Base-by-base conservation (phyloP, 2,113 vertebrate species). In the Columba janthina region DNA sequence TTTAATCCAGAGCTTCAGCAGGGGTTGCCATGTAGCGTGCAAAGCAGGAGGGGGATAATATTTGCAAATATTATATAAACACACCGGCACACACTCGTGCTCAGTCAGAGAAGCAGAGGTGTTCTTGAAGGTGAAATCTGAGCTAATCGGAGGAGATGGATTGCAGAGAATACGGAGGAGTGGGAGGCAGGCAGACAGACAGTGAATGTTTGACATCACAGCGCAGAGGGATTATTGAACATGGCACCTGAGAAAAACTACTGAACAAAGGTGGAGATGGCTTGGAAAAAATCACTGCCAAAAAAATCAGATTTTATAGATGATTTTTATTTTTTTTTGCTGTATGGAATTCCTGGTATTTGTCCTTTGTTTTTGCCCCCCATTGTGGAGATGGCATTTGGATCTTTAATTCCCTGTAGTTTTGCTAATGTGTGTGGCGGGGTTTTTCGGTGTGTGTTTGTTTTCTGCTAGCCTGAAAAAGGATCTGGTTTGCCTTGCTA, bases 121-220 rank as follows among this genome's bases (percentile, higher is more conserved):
- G 88, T 87, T 95, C 79, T 83, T 95, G 81, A 95, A 95, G 94
- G 95, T 96, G 93, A 97, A 97, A 84, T 96, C 93, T 80, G 62
- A 88, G 95, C 94, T 97, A 97, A 97, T 97, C 95, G 94, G 92
- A 90, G 84, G 93, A 96, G 97, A 97, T 93, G 85, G 87, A 96
- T 97, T 90, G 91, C 4, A n/a, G 86, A 78, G 84, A 95, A 96
- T 96, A 88, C 93, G 91, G 74, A 96, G 90, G 85, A 97, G 90
- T 93, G 76, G 90, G 86, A 96, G 93, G 92, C 91, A 97, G 85
- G 95, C 96, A 97, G 96, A 81, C 95, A 96, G 83, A 84, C 97
- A 96, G 94, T 96, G 92, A 97, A 95, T 96, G 91, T 96, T 89
- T 96, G 96, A 96, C 96, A 96, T 95, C 95, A 95, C 96, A 96